phyloP scores from a whole-genome alignment of 2,888 invertebrate genomes.

The Eledone cirrhosa region DNA sequence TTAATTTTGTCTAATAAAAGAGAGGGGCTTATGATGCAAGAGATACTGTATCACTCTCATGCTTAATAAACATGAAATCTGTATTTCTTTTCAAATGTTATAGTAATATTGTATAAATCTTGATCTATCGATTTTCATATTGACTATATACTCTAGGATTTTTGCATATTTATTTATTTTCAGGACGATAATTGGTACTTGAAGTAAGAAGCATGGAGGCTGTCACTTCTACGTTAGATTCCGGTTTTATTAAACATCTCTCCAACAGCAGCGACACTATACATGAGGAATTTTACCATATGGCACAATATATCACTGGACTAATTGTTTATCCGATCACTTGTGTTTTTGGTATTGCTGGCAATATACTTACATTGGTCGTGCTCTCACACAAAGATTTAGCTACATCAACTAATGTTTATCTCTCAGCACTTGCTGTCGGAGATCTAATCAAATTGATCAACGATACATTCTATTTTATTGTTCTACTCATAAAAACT shows the following conservation, averaged over 20 bases:
- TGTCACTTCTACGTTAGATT: not conserved
- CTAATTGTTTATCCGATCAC: conserved; percentile 58
- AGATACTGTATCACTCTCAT: too few relatives aligned
- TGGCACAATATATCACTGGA: conserved; percentile 55
- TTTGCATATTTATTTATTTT: too few relatives aligned
- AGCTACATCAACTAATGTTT: conserved; percentile 60
- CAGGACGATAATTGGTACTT: not conserved
- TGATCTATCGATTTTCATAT: conserved; percentile 1
- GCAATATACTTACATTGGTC: conserved; percentile 54
- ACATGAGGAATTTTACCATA: conserved; percentile 52
- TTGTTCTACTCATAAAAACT: conserved; percentile 48
- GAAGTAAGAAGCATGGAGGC: not conserved
- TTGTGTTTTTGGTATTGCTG: conserved; percentile 55
- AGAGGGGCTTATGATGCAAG: too few relatives aligned
- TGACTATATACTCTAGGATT: not conserved
- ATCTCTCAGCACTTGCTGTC: conserved; percentile 58
- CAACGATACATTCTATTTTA: conserved; percentile 60
- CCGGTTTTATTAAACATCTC: not conserved
- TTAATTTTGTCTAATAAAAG: too few relatives aligned
- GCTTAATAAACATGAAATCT: too few relatives aligned
- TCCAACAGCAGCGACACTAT: conserved; percentile 31
- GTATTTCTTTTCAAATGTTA: too few relatives aligned
- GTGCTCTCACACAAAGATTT: conserved; percentile 55
- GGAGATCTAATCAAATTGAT: conserved; percentile 59
- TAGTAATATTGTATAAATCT: too few relatives aligned